These are phyloP conservation scores for Leptopilina myrica DNA, from an alignment of 2,888 invertebrate genomes.

Conservation along the genomic window DNA sequence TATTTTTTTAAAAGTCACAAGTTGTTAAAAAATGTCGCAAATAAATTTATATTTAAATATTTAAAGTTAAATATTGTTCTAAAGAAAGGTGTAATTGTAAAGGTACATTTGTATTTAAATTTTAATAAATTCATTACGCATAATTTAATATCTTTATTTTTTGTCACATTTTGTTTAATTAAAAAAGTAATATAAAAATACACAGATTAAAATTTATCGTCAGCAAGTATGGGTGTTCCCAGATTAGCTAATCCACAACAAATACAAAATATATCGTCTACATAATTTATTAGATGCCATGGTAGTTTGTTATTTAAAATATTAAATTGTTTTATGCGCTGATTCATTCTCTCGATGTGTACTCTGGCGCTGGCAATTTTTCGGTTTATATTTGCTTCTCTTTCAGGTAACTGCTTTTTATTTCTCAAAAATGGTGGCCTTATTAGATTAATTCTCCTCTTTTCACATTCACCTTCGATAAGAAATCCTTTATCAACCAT, in stretches of 20 bases:
- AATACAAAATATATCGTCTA: constrained; percentile 45
- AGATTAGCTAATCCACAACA: constrained; percentile 43
- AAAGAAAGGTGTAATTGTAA: background rate
- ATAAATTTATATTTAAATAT: background rate
- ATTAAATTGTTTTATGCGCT: constrained; percentile 50
- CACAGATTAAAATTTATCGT: constrained; percentile 35
- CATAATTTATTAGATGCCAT: constrained; percentile 35
- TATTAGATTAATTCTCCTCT: constrained; percentile 45
- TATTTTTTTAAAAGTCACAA: background rate
- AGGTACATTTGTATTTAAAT: background rate
- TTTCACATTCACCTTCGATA: constrained; percentile 51
- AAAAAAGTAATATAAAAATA: background rate
- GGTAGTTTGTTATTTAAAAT: constrained; percentile 44
- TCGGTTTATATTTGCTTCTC: constrained; percentile 45
- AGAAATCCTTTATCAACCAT: constrained; percentile 53
- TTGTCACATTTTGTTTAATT: background rate
- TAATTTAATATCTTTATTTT: background rate
- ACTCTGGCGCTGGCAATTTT: constrained; percentile 54
- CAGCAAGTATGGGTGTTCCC: constrained; percentile 40
- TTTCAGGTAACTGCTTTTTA: constrained; percentile 53
- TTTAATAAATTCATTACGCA: background rate
- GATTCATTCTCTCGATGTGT: constrained; percentile 54
- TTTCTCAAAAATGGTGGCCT: constrained; percentile 53
- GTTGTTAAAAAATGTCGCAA: background rate
- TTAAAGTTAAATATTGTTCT: background rate